Conservation (phyloP, 2,888 invertebrate species). For the Erebia aethiops region DNA sequence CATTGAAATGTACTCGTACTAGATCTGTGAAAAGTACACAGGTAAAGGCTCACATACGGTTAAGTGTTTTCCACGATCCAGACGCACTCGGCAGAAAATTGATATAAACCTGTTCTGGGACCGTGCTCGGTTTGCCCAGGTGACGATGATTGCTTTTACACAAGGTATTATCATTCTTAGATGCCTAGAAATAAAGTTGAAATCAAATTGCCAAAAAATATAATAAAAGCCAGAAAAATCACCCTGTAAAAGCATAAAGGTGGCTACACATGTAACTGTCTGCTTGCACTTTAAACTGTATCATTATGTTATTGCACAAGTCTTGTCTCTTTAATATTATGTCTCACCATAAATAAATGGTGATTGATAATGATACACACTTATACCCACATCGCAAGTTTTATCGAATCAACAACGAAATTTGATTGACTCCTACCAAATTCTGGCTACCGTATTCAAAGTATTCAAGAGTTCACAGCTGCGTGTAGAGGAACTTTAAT, state of each 20-base stretch:
- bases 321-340: too few relatives aligned
- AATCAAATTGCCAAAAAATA: slow-evolving; percentile 45
- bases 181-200: slow-evolving; percentile 44
- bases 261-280: slow-evolving; percentile 64
- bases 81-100: slow-evolving; percentile 80
- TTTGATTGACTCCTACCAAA: too few relatives aligned
- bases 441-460: not conserved
- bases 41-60: slow-evolving; percentile 55
- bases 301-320: not conserved
- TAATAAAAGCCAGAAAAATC: slow-evolving; percentile 68
- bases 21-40: slow-evolving; percentile 50
- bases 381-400: too few relatives aligned
- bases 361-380: too few relatives aligned
- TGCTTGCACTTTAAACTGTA: slow-evolving; percentile 34
- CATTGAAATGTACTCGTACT: slow-evolving; percentile 29
- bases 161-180: slow-evolving; percentile 51
- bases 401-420: too few relatives aligned
- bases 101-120: slow-evolving; percentile 79
- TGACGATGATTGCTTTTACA: slow-evolving; percentile 60
- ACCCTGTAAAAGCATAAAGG: slow-evolving; percentile 62
- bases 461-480: not conserved
- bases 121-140: slow-evolving; percentile 68
- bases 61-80: slow-evolving; percentile 74
- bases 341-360: too few relatives aligned
- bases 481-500: not conserved